Base-by-base conservation (phyloP, 1,140 invertebrate species). In the Lethrus apterus region DNA sequence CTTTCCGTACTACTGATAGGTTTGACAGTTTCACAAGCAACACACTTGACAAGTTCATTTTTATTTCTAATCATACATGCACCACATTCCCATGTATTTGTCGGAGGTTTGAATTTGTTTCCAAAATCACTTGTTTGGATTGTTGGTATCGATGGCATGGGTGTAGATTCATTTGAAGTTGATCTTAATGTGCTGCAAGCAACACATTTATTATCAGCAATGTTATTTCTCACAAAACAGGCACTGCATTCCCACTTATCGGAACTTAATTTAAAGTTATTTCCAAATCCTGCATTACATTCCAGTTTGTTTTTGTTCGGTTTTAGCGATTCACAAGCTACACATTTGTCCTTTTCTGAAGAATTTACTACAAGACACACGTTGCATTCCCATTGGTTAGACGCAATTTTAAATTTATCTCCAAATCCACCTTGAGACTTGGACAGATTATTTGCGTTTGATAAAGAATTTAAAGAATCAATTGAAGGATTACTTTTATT, bases 51-150 rank as follows among this genome's bases (percentile, higher is more conserved):
- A 11, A 65, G 64, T 7, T 67, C 66, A 11, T 65, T 56, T 30
- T 79, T 74, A 64, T 87, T 87, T 35, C 69, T 65, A 2, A 84
- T 68, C 68, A 78, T 73, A 64, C 84, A 86, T 30, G 66, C 68
- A 7, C 65, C 55, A 66, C 83, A 86, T 44, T 80, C 76, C 82
- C 83, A 85, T 41, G 65, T 60, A 71, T 64, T 48, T 5, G 34
- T 38, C 0, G 55, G 32, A 11, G 58, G 49, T 46, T 64, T 60
- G 30, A 66, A 66, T 43, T 66, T 55, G 5, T 54, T 50, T 60
- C 46, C 44, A 65, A 23, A 55, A 38, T 68, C 33, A 11, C 17
- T 14, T 3, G 23, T 2, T 4, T 9, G 7, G 52, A 54, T 15
- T 18, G 45, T 42, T 56, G 53, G 40, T 47, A 44, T 13, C 29